Conservation (phyloP, 92 coral and sea anemone species). For the Zoanthus sociatus region DNA sequence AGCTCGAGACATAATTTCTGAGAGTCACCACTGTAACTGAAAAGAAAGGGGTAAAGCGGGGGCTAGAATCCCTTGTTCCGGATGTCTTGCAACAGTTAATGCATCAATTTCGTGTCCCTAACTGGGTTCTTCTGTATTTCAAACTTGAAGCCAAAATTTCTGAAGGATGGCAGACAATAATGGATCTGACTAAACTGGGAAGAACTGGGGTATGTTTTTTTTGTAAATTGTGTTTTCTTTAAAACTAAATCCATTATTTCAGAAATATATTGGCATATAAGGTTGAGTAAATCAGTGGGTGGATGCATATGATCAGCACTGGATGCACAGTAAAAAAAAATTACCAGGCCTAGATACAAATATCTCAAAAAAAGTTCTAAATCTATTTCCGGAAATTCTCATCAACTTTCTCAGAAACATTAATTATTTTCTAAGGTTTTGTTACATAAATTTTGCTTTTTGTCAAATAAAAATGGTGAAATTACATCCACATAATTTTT, state of each 20-base stretch:
- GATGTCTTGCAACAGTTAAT: background rate
- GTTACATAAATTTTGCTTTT: no score
- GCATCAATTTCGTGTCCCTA: slow-evolving; percentile 52
- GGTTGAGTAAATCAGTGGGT: no score
- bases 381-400: no score
- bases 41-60: slow-evolving; percentile 4
- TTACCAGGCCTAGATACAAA: no score
- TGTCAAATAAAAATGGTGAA: no score
- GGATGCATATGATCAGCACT: no score
- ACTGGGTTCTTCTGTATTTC: slow-evolving; percentile 66
- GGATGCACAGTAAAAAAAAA: no score
- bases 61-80: slow-evolving; percentile 27
- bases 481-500: no score
- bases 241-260: background rate
- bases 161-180: slow-evolving; percentile 59
- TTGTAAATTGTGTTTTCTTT: background rate
- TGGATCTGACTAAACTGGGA: slow-evolving; percentile 60
- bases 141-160: slow-evolving; percentile 62
- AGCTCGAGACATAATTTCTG: background rate
- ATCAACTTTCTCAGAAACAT: no score
- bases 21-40: background rate
- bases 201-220: slow-evolving; percentile 56
- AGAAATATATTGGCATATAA: background rate
- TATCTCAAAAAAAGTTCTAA: no score
- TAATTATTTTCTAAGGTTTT: no score